Conservation (phyloP, 2,113 vertebrate genomes). For the Perca flavescens region DNA sequence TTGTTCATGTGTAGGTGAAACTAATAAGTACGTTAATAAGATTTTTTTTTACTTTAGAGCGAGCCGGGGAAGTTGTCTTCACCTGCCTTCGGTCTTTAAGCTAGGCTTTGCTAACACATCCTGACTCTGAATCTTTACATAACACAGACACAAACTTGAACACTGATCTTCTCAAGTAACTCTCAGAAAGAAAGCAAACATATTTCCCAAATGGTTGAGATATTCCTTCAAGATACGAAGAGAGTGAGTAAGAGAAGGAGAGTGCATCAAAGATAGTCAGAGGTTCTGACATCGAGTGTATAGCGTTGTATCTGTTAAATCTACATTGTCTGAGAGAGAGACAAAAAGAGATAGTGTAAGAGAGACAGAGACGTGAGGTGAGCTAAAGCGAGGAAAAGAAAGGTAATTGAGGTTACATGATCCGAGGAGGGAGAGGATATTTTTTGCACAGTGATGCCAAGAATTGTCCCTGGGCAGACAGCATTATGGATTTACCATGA, state of each 20-base stretch:
- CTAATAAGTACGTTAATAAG: background rate
- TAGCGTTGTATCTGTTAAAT: background rate
- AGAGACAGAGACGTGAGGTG: background rate
- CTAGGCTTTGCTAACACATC: background rate
- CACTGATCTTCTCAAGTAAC: background rate
- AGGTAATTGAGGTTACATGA: slow-evolving; percentile 59
- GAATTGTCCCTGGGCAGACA: slow-evolving; percentile 53
- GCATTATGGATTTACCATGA: slow-evolving; percentile 74
- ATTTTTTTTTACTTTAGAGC: background rate
- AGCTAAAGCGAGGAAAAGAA: slow-evolving; percentile 14
- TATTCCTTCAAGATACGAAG: background rate
- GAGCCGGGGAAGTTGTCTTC: background rate
- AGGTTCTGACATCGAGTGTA: background rate
- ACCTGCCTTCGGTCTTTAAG: background rate
- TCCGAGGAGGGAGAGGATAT: slow-evolving; percentile 50
- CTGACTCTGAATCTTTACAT: background rate
- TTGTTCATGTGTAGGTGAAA: background rate
- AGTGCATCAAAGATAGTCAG: background rate
- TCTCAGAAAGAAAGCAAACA: background rate
- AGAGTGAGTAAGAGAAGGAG: background rate
- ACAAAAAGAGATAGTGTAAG: background rate
- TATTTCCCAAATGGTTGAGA: background rate
- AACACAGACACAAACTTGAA: background rate
- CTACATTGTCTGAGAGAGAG: background rate
- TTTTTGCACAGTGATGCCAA: slow-evolving; percentile 66